phyloP scores from a whole-genome alignment of 23 tunicate genomes.

The Trididemnum nubilum region DNA sequence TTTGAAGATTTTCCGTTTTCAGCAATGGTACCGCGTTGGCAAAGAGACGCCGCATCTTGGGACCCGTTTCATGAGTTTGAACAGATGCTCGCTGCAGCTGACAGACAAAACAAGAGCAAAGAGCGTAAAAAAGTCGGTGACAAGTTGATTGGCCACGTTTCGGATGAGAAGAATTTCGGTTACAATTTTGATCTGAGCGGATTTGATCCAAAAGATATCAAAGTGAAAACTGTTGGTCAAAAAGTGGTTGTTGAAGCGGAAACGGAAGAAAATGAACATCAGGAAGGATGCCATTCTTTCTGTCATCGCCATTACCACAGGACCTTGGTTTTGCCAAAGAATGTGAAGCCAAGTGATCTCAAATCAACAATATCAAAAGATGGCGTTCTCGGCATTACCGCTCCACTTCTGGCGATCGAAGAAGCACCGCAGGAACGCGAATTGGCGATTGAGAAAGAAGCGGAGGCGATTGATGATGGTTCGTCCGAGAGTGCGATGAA shows the following conservation, averaged over 20 bases:
- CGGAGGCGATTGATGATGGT: too few relatives aligned
- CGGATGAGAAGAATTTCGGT: constrained; percentile 29
- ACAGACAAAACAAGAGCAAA: background rate
- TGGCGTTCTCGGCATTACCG: constrained; percentile 57
- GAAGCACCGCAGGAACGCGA: constrained; percentile 3
- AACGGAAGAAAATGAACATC: constrained; percentile 27
- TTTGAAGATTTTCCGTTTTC: constrained; percentile 18
- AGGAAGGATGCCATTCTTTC: constrained; percentile 36
- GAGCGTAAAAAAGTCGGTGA: background rate
- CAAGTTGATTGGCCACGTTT: constrained; percentile 4
- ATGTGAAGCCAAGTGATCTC: constrained; percentile 44
- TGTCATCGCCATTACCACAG: constrained; percentile 52
- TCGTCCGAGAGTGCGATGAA: too few relatives aligned
- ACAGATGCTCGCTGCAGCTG: background rate
- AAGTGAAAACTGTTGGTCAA: constrained; percentile 51
- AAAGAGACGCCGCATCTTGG: background rate
- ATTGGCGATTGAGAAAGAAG: constrained; percentile 11
- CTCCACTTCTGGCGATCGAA: constrained; percentile 26
- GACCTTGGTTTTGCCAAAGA: constrained; percentile 48
- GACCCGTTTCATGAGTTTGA: constrained; percentile 6
- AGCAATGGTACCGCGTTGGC: constrained; percentile 10
- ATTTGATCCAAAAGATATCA: constrained; percentile 26
- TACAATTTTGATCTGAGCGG: constrained; percentile 33
- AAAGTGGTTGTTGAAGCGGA: constrained; percentile 55
- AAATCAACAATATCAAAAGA: constrained; percentile 31